Evolutionary conservation across 2,113 vertebrate species (phyloP).

Genomic region (Ahaetulla prasina): DNA sequence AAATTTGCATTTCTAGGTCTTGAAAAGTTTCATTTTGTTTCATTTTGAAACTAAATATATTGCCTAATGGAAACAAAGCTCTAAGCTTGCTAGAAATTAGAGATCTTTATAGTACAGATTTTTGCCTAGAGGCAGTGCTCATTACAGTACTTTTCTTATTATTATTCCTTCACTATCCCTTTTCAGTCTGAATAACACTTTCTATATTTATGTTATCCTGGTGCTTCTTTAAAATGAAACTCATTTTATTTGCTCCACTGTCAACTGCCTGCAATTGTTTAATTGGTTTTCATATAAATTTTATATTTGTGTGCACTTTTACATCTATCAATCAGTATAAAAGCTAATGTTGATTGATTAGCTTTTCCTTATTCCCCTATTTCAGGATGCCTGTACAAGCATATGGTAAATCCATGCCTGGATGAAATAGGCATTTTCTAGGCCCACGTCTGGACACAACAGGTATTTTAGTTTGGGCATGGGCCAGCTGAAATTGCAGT

Average conservation of each 20-base stretch:
- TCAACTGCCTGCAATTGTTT: slow-evolving; percentile 26
- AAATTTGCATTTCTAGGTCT: not conserved
- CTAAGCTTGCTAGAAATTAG: not conserved
- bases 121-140: not conserved
- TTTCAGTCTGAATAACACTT: not conserved
- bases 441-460: not conserved
- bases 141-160: not conserved
- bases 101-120: not conserved
- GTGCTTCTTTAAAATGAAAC: not conserved
- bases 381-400: not conserved
- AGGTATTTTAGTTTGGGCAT: not conserved
- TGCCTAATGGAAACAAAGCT: not conserved
- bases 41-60: not conserved
- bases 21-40: not conserved
- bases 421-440: not conserved
- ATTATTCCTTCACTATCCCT: not conserved
- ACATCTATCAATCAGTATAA: slow-evolving; percentile 52
- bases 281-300: slow-evolving; percentile 43
- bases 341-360: not conserved
- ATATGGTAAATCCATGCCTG: not conserved
- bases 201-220: not conserved
- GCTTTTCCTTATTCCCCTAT: not conserved
- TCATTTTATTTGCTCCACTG: slow-evolving; percentile 40
- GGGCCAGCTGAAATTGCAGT: not conserved
- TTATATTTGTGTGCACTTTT: slow-evolving; percentile 41